Percentiles rank a stretch among this genome's conserved stretches.
phyloP scores from a whole-genome alignment of 1,140 invertebrate genomes.

The Drosophila busckii region DNA sequence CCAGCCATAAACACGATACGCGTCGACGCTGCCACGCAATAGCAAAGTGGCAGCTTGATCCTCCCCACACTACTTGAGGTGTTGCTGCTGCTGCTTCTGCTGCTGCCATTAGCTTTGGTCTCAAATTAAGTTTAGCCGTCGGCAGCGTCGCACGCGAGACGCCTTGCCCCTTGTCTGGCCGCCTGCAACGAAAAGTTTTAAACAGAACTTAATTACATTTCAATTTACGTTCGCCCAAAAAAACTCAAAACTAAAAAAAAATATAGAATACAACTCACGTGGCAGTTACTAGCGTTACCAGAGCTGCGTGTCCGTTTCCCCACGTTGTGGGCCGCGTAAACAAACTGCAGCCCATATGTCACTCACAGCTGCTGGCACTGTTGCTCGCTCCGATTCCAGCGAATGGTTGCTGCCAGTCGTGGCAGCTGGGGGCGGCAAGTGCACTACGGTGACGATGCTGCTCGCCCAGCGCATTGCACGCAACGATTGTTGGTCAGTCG shows the following conservation, averaged over 20 bases:
- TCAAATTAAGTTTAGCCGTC: conserved; percentile 56
- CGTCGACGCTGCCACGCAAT: conserved; percentile 48
- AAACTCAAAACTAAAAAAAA: background rate
- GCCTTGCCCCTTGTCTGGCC: background rate
- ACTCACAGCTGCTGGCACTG: conserved; percentile 54
- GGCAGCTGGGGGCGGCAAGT: conserved; percentile 36
- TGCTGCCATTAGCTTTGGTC: conserved; percentile 2
- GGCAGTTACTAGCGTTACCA: background rate
- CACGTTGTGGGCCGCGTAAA: conserved; percentile 31
- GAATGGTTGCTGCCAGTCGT: conserved; percentile 48
- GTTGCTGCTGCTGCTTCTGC: too few relatives aligned
- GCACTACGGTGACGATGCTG: conserved; percentile 73
- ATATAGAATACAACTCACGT: background rate
- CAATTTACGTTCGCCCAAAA: conserved; percentile 41
- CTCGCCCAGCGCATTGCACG: conserved; percentile 70
- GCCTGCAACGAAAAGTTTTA: conserved; percentile 6
- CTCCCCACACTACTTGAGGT: too few relatives aligned
- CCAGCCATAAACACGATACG: conserved; percentile 55
- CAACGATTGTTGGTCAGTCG: conserved; percentile 76
- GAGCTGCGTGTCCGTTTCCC: conserved; percentile 2
- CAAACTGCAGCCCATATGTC: conserved; percentile 57
- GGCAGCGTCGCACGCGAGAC: conserved; percentile 36
- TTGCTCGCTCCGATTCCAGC: conserved; percentile 50
- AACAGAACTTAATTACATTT: conserved; percentile 70
- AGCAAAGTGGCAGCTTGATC: too few relatives aligned